A percentile compares a stretch with the other conserved stretches of the same genome.
phyloP scores from a whole-genome alignment of 2,113 vertebrate species.

The Telmatochromis bifrenatus region DNA sequence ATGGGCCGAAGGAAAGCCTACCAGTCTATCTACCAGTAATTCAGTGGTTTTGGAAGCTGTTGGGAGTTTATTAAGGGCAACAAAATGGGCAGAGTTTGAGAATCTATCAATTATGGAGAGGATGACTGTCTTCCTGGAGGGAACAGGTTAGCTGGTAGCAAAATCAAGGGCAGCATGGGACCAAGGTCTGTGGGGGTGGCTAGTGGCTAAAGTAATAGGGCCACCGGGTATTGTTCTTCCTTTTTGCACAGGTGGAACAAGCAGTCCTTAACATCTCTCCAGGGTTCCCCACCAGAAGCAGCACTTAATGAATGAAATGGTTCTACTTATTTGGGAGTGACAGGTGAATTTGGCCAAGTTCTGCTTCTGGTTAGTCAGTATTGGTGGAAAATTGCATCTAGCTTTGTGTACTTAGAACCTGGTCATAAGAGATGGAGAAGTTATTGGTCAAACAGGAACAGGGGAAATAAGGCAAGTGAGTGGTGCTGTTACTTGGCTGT shows the following conservation, averaged over 20 bases:
- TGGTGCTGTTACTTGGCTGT: background rate
- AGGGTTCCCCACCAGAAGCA: background rate
- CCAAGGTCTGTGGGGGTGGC: background rate
- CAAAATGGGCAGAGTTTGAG: background rate
- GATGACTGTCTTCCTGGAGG: background rate
- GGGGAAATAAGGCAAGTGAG: background rate
- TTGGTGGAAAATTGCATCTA: background rate
- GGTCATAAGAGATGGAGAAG: background rate
- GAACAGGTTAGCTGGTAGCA: background rate
- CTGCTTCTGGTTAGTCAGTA: background rate
- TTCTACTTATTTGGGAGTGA: background rate
- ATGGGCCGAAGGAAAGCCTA: background rate
- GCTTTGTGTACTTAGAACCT: background rate
- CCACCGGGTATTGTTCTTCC: rapidly evolving
- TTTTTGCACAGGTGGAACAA: background rate
- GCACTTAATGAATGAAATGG: background rate
- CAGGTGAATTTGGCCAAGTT: background rate
- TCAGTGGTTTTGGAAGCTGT: background rate
- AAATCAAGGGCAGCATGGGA: background rate
- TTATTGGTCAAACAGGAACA: background rate
- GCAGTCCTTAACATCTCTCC: background rate
- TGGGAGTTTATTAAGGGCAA: background rate
- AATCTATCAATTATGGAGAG: background rate
- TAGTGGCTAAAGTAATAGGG: background rate
- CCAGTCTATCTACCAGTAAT: background rate